Percentiles rank a stretch among this genome's conserved stretches.
phyloP scores from a whole-genome alignment of 2,113 vertebrate genomes.

The Tachysurus vachellii region DNA sequence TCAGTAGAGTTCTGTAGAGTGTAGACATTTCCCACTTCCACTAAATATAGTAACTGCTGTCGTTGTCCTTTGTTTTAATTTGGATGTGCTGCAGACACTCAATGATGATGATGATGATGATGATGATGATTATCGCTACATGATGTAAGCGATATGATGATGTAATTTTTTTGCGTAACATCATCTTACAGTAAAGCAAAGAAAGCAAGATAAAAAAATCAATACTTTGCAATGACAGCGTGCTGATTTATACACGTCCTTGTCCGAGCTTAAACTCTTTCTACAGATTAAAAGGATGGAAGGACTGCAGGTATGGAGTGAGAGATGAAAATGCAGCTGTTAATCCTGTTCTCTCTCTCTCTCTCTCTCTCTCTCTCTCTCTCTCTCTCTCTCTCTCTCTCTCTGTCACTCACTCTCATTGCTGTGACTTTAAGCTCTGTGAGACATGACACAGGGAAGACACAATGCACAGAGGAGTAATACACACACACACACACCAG shows the following conservation, averaged over 20 bases:
- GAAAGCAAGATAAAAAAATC: constrained; percentile 75
- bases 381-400: constrained; percentile 49
- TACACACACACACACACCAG: constrained; percentile 37
- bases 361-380: constrained; percentile 39
- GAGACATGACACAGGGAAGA: constrained; percentile 60
- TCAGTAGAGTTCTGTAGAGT: too few relatives aligned
- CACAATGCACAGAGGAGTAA: background rate
- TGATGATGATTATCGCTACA: too few relatives aligned
- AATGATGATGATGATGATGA: background rate
- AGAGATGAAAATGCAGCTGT: constrained; percentile 70
- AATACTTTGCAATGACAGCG: constrained; percentile 97
- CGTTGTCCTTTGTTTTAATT: too few relatives aligned
- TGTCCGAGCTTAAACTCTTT: constrained; percentile 85
- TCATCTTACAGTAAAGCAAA: constrained; percentile 55
- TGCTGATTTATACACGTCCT: constrained; percentile 98
- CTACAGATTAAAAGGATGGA: constrained; percentile 72
- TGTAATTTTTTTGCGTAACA: background rate
- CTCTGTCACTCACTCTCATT: too few relatives aligned
- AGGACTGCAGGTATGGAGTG: constrained; percentile 62
- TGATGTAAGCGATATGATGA: too few relatives aligned
- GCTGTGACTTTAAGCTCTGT: constrained; percentile 76
- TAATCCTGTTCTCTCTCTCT: constrained; percentile 59
- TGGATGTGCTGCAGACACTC: background rate
- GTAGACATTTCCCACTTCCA: background rate
- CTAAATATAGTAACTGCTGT: background rate